phyloP scores from a whole-genome alignment of 2,888 invertebrate genomes.

The Microctonus hyperodae region DNA sequence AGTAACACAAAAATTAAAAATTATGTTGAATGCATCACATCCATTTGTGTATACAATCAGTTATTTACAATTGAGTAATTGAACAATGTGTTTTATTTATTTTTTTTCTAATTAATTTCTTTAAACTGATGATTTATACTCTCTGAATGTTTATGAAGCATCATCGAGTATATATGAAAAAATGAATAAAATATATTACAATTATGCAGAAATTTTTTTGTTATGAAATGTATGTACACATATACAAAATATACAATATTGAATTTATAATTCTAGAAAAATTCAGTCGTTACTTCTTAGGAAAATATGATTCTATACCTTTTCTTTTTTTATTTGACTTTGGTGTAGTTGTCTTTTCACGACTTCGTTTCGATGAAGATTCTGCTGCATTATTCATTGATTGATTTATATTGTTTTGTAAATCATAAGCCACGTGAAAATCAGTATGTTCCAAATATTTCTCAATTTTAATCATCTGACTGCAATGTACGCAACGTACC shows the following conservation, averaged over 20 bases:
- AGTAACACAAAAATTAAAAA: neutral
- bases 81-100: no score
- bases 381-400: neutral
- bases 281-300: neutral
- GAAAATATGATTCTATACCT: conserved; percentile 46
- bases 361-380: neutral
- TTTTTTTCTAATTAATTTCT: neutral
- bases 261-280: neutral
- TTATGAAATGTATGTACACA: neutral
- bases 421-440: conserved; percentile 82
- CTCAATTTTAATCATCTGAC: conserved; percentile 68
- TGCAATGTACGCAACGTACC: conserved; percentile 75
- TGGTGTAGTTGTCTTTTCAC: neutral
- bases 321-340: conserved; percentile 33
- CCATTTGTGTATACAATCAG: neutral
- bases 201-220: neutral
- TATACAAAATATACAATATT: neutral
- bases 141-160: neutral
- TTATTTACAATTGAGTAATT: no score
- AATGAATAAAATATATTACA: neutral
- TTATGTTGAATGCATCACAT: neutral
- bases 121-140: neutral
- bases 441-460: conserved; percentile 80
- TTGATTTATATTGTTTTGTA: conserved; percentile 55
- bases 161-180: neutral